These are phyloP conservation scores for Chironomus tepperi DNA, from an alignment of 1,140 invertebrate genomes.

Conservation along the genomic window DNA sequence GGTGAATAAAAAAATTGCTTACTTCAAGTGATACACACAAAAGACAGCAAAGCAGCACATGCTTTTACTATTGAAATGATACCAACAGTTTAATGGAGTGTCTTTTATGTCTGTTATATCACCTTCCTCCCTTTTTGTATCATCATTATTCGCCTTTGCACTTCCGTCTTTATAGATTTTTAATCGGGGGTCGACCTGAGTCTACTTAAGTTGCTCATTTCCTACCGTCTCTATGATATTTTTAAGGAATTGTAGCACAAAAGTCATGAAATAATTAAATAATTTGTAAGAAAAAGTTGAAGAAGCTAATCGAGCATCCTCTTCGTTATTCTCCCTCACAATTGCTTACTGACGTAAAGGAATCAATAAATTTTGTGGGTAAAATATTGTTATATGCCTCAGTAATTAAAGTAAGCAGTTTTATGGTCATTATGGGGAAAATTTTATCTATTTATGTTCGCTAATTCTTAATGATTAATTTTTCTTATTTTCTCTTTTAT, in stretches of 20 bases:
- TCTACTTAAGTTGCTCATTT: background rate
- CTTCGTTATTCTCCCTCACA: background rate
- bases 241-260: background rate
- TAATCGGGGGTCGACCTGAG: background rate
- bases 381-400: conserved; percentile 11
- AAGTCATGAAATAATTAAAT: background rate
- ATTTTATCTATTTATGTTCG: background rate
- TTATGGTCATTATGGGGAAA: background rate
- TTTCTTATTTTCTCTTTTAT: conserved; percentile 19
- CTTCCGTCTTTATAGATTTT: conserved; percentile 16
- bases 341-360: background rate
- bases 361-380: conserved; percentile 6
- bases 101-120: conserved; percentile 18
- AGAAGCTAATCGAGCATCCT: background rate
- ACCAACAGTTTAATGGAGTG: conserved; percentile 4
- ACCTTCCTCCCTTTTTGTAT: background rate
- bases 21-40: background rate
- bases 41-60: background rate
- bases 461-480: background rate
- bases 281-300: background rate
- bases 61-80: conserved; percentile 6
- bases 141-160: background rate
- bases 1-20: background rate
- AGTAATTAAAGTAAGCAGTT: conserved; percentile 18
- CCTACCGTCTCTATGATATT: background rate